These are phyloP conservation scores for Enteromius mattozi DNA, from an alignment of 2,797 vertebrate genomes.

Conservation along the genomic window DNA sequence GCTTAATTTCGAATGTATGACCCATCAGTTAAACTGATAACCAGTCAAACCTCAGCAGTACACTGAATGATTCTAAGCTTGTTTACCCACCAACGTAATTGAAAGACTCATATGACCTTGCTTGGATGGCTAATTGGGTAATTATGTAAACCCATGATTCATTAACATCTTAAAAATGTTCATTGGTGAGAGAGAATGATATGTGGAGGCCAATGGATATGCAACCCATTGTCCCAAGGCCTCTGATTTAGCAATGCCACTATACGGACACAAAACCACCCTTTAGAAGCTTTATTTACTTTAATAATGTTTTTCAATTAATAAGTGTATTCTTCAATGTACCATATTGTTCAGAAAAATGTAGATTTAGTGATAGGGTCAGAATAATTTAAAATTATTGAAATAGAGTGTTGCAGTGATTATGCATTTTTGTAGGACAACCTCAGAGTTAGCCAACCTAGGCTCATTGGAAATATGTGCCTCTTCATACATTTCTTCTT, in stretches of 20 bases:
- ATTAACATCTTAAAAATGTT: conserved; percentile 29
- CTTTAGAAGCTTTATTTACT: background rate
- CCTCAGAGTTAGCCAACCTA: background rate
- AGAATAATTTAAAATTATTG: background rate
- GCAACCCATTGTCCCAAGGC: background rate
- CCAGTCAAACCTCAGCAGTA: conserved; percentile 18
- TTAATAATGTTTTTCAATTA: background rate
- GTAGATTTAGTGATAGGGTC: background rate
- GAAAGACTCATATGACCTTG: conserved; percentile 46
- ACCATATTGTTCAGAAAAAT: background rate
- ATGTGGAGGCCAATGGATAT: background rate
- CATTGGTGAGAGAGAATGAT: conserved; percentile 9
- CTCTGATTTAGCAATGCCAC: background rate
- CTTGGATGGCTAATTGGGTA: conserved; percentile 43
- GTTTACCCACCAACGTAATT: conserved; percentile 32
- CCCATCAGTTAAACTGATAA: conserved; percentile 9
- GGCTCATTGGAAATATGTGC: no score
- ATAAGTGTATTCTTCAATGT: background rate
- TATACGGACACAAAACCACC: background rate
- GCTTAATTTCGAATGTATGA: background rate
- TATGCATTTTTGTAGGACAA: background rate
- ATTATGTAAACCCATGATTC: conserved; percentile 35
- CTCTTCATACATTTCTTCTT: no score
- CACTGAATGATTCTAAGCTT: conserved; percentile 16
- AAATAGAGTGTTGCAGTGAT: background rate